Percentiles rank a stretch among this genome's conserved stretches.
phyloP scores from a whole-genome alignment of 2,113 vertebrate species.

The Colinus virginianus region DNA sequence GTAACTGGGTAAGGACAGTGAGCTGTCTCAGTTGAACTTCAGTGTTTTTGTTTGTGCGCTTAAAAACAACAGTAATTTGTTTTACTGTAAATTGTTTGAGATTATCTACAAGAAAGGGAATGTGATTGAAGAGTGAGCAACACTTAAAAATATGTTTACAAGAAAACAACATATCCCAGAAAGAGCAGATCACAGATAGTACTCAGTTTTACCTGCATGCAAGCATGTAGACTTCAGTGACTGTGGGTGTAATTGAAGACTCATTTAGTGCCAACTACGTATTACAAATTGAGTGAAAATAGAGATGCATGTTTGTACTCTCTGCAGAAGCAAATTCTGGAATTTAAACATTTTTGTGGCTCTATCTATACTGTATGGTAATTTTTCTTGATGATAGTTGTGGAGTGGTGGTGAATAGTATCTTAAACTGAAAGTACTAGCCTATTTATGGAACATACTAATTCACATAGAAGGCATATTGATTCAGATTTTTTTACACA shows the following conservation, averaged over 20 bases:
- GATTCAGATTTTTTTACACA: background rate
- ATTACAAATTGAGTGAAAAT: background rate
- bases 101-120: background rate
- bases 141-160: background rate
- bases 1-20: background rate
- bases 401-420: background rate
- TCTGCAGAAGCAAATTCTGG: background rate
- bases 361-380: background rate
- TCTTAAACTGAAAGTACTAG: background rate
- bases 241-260: background rate
- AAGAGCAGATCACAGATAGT: background rate
- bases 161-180: background rate
- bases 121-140: background rate
- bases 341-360: background rate
- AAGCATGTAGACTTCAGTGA: background rate
- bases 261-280: background rate
- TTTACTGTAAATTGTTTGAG: background rate
- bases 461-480: background rate
- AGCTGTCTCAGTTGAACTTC: background rate
- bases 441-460: slow-evolving; percentile 6
- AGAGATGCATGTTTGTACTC: background rate
- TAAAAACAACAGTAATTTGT: background rate
- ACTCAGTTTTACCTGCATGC: background rate
- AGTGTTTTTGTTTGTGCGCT: background rate
- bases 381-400: background rate